Conservation (phyloP, 1,140 invertebrate genomes). For the Sweltsa coloradensis region DNA sequence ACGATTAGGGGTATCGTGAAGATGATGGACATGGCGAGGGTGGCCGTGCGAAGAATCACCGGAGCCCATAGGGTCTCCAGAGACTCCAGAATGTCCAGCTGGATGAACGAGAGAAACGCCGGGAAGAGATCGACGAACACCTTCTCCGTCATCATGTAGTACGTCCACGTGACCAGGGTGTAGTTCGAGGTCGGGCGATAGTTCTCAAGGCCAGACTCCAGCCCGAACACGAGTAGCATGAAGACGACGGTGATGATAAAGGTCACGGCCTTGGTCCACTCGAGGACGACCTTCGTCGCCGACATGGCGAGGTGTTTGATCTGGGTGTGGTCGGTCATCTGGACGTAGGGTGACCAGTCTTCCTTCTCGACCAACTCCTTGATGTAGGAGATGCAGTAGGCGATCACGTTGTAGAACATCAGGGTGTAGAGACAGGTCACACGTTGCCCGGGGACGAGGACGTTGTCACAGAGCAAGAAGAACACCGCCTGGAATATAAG, state of each 20-base stretch:
- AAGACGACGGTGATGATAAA: conserved; percentile 69
- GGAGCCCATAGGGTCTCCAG: conserved; percentile 53
- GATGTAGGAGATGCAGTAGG: conserved; percentile 61
- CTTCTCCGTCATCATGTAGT: conserved; percentile 61
- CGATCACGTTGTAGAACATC: conserved; percentile 69
- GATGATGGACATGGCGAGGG: conserved; percentile 36
- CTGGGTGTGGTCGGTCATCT: conserved; percentile 54
- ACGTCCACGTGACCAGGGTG: conserved; percentile 48
- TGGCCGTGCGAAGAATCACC: conserved; percentile 42
- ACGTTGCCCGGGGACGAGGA: conserved; percentile 43
- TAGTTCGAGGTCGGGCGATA: conserved; percentile 54
- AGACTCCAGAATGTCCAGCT: conserved; percentile 47
- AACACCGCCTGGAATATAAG: conserved; percentile 48
- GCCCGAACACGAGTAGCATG: conserved; percentile 55
- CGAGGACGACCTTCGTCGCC: conserved; percentile 64
- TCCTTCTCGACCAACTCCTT: conserved; percentile 58
- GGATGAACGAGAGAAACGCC: conserved; percentile 37
- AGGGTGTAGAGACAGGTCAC: conserved; percentile 60
- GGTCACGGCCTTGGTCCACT: conserved; percentile 70
- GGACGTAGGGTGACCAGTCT: conserved; percentile 62
- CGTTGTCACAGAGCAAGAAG: conserved; percentile 54
- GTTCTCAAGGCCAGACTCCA: conserved; percentile 60
- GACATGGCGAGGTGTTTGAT: conserved; percentile 70
- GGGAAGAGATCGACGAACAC: conserved; percentile 52
- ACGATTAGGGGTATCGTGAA: conserved; percentile 37